Conservation (phyloP, 2,113 vertebrate genomes). For the Calidris pygmaea region DNA sequence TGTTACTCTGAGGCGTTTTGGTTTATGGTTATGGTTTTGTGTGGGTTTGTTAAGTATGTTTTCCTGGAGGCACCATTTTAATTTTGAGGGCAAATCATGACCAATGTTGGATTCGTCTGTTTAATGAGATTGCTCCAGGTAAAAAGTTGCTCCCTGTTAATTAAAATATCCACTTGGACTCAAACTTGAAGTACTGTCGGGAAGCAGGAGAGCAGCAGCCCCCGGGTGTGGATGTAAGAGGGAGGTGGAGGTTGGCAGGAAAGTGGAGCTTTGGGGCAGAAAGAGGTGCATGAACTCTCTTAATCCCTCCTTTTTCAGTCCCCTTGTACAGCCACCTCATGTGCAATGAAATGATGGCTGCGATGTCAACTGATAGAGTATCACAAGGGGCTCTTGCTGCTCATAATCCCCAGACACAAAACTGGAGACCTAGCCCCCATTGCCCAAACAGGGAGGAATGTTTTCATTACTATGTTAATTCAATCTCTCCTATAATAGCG, state of each 20-base stretch:
- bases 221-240: background rate
- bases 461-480: constrained; percentile 68
- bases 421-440: background rate
- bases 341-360: background rate
- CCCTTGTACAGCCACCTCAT: background rate
- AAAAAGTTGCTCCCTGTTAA: constrained; percentile 32
- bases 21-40: background rate
- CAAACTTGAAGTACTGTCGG: background rate
- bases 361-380: background rate
- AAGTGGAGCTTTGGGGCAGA: background rate
- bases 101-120: background rate
- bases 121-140: constrained; percentile 18
- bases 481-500: constrained; percentile 46
- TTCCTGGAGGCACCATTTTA: constrained; percentile 34
- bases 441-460: constrained; percentile 21
- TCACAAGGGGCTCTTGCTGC: background rate
- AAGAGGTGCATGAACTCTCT: background rate
- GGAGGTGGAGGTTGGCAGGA: background rate
- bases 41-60: background rate
- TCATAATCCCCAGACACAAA: background rate
- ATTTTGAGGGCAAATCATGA: constrained; percentile 25
- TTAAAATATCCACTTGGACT: constrained; percentile 17
- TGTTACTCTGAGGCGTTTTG: background rate
- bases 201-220: constrained; percentile 8
- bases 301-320: background rate